Evolutionary conservation across 2,797 vertebrate species (phyloP).

Genomic region (Microctenopoma stevenorrisi): DNA sequence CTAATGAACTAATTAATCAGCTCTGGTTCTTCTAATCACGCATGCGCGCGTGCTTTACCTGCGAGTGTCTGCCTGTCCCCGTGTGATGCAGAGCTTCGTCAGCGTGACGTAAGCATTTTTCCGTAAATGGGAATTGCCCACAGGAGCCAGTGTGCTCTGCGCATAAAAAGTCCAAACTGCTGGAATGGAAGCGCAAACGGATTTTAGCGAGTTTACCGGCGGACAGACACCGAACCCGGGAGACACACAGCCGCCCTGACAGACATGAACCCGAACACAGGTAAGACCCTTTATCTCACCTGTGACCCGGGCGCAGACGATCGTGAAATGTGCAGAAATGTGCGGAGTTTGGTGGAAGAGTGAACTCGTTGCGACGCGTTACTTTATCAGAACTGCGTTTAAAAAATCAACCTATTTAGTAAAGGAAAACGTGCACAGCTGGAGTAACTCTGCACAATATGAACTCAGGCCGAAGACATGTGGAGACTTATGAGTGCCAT

Average conservation of each 20-base stretch:
- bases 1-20: no score
- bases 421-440: neutral
- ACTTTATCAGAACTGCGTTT: no score
- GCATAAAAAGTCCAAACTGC: constrained; percentile 52
- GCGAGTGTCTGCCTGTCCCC: neutral
- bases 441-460: neutral
- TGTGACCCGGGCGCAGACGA: no score
- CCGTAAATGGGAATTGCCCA: constrained; percentile 51
- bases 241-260: constrained; percentile 46
- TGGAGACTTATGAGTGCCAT: no score
- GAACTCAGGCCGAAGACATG: no score
- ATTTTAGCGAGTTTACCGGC: neutral
- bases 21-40: no score
- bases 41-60: no score
- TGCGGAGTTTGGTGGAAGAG: neutral
- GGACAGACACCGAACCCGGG: constrained; percentile 22
- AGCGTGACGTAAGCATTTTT: neutral
- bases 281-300: constrained; percentile 13
- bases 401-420: no score
- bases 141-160: no score
- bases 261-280: constrained; percentile 53
- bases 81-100: constrained; percentile 40
- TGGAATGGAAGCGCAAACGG: constrained; percentile 46
- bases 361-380: no score
- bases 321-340: neutral